phyloP scores from a whole-genome alignment of 2,888 invertebrate genomes.

The Diaperis boleti region DNA sequence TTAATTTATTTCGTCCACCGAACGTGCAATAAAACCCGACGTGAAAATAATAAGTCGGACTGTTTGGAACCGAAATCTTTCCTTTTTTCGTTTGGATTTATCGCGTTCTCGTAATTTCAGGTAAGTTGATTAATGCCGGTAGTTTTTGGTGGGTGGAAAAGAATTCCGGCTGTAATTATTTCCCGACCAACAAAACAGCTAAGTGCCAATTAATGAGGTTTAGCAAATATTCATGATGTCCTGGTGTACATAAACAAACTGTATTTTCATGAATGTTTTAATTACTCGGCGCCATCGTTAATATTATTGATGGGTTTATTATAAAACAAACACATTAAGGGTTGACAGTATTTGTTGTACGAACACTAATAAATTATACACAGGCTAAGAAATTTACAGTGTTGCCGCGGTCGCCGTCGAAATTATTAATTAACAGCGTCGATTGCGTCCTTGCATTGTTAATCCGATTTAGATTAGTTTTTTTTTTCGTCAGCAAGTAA shows the following conservation, averaged over 20 bases:
- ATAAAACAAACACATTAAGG: slow-evolving; percentile 41
- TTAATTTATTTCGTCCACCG: not conserved
- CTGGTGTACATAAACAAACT: slow-evolving; percentile 43
- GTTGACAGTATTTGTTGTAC: slow-evolving; percentile 29
- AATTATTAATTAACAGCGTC: not conserved
- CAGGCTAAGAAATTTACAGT: not conserved
- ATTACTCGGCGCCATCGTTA: slow-evolving; percentile 45
- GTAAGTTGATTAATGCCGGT: slow-evolving; percentile 3
- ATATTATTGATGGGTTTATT: slow-evolving; percentile 39
- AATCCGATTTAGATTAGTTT: slow-evolving; percentile 12
- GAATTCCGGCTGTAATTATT: slow-evolving; percentile 36
- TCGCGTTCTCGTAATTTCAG: no score
- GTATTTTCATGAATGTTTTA: slow-evolving; percentile 49
- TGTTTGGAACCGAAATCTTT: not conserved
- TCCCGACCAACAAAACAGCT: slow-evolving; percentile 37
- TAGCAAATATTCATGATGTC: slow-evolving; percentile 43
- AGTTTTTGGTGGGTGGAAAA: slow-evolving; percentile 16
- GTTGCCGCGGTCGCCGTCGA: no score
- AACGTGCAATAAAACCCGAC: not conserved
- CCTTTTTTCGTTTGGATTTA: no score
- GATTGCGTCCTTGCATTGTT: not conserved
- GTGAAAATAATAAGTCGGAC: not conserved
- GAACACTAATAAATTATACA: slow-evolving; percentile 18
- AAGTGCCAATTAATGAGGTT: slow-evolving; percentile 44
- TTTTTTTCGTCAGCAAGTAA: slow-evolving; percentile 15